Conservation (phyloP, 1,140 invertebrate genomes). For the Cylas formicarius region DNA sequence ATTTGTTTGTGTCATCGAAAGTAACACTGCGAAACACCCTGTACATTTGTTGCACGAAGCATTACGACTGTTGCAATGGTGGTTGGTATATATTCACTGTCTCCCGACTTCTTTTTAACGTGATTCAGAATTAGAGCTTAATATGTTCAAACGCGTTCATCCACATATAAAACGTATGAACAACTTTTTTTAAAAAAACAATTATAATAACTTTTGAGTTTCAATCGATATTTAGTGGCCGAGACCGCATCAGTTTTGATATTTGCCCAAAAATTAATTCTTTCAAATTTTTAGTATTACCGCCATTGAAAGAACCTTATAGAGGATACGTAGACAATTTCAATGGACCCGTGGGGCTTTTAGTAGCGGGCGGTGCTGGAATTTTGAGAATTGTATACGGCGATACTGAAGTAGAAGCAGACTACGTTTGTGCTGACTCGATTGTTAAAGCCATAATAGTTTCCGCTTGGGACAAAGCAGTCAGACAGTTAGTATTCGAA, state of each 20-base stretch:
- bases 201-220: background rate
- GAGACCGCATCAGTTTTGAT: background rate
- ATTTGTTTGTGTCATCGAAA: no score
- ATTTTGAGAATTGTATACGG: constrained; percentile 65
- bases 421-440: constrained; percentile 81
- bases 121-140: no score
- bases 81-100: no score
- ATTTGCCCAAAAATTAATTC: background rate
- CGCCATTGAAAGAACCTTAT: constrained; percentile 55
- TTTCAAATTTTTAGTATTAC: constrained; percentile 47
- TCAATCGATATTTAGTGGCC: background rate
- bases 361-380: constrained; percentile 63
- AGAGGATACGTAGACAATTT: constrained; percentile 90
- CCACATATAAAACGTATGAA: no score
- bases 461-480: constrained; percentile 62
- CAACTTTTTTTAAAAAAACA: no score
- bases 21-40: no score
- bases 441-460: constrained; percentile 72
- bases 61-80: no score
- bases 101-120: no score
- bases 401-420: constrained; percentile 53
- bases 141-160: no score
- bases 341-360: constrained; percentile 77
- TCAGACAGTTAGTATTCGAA: constrained; percentile 44
- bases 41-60: no score